Evolutionary conservation across 2,888 invertebrate species (phyloP).

Genomic region (Lymantria monacha): DNA sequence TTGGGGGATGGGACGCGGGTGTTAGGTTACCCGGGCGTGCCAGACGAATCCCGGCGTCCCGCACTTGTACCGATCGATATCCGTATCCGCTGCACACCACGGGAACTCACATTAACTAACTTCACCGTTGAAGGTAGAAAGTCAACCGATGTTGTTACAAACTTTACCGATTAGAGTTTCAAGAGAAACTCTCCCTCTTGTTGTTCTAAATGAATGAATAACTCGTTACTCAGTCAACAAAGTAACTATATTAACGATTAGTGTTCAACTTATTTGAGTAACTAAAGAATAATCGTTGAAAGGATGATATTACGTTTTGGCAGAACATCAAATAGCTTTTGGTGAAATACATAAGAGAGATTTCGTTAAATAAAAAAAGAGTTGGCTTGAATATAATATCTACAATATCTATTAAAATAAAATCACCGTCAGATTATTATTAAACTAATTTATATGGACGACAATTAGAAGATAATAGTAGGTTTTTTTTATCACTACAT

Average conservation of each 20-base stretch:
- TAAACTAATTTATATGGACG: no score
- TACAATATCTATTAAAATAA: not conserved
- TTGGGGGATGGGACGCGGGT: slow-evolving; percentile 44
- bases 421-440: no score
- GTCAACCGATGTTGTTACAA: slow-evolving; percentile 75
- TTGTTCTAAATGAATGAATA: slow-evolving; percentile 64
- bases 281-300: slow-evolving; percentile 2
- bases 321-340: slow-evolving; percentile 20
- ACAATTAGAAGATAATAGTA: no score
- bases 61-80: slow-evolving; percentile 77
- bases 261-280: slow-evolving; percentile 13
- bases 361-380: slow-evolving; percentile 13
- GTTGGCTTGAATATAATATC: slow-evolving; percentile 20
- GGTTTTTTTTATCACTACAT: no score
- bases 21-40: slow-evolving; percentile 60
- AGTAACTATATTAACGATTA: slow-evolving; percentile 26
- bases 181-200: slow-evolving; percentile 56
- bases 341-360: slow-evolving; percentile 13
- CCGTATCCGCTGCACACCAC: slow-evolving; percentile 72
- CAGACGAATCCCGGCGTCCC: slow-evolving; percentile 77
- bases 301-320: slow-evolving; percentile 22
- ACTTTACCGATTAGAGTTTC: slow-evolving; percentile 75
- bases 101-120: slow-evolving; percentile 76
- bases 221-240: slow-evolving; percentile 38
- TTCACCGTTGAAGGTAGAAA: slow-evolving; percentile 67